Conservation (phyloP, 2,797 vertebrate genomes). For the Alauda arvensis region DNA sequence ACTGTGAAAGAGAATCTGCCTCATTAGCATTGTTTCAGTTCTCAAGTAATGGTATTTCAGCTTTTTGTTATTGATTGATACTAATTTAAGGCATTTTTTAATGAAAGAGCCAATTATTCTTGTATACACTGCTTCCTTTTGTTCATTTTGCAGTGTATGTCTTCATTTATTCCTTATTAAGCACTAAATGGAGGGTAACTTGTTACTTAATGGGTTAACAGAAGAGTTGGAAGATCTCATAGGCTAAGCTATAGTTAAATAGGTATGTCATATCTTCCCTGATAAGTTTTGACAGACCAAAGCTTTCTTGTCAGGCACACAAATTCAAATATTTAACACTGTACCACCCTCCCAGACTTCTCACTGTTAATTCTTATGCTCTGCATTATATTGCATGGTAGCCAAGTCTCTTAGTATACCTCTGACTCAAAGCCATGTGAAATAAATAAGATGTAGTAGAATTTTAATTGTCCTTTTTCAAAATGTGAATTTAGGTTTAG, state of each 20-base stretch:
- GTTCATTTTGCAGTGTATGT: background rate
- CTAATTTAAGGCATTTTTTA: background rate
- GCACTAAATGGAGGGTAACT: background rate
- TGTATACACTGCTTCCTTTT: background rate
- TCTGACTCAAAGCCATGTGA: background rate
- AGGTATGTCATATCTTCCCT: background rate
- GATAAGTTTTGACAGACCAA: background rate
- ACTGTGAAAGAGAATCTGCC: background rate
- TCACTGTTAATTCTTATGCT: background rate
- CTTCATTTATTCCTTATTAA: background rate
- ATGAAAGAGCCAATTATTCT: background rate
- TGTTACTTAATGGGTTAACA: background rate
- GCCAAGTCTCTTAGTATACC: background rate
- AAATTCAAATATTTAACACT: background rate
- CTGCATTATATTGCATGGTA: background rate
- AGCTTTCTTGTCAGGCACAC: background rate
- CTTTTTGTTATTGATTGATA: background rate
- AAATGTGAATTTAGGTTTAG: background rate
- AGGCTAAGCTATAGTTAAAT: background rate
- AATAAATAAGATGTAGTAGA: background rate
- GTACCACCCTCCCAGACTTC: background rate
- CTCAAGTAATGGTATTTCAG: background rate
- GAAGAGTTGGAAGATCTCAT: background rate
- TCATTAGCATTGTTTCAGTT: background rate
- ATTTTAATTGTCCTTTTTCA: background rate